Evolutionary conservation across 2,797 vertebrate genomes (phyloP), one percentile per base, ranked within the genome.

Genomic region (Protonibea diacanthus): DNA sequence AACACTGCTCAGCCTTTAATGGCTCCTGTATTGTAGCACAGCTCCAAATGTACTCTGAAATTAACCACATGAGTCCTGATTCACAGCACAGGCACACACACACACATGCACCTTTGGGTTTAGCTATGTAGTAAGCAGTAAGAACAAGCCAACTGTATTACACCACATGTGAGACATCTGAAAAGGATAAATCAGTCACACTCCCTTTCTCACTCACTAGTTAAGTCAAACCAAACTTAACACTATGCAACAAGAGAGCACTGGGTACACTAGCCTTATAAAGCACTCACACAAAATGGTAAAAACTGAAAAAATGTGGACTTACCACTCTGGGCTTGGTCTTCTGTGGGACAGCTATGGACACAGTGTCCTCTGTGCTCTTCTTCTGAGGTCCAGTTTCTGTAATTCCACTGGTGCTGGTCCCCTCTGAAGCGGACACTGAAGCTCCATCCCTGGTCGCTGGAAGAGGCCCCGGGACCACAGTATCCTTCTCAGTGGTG

Each of bases 261-360:
- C 1, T 48, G n/a, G 33, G 20, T n/a, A 72, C 7, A 51, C 17
- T 55, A 44, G 21, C 29, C 48, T 23, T 42, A 27, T n/a, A 65
- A 55, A 80, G 38, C 55, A 56, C 53, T 21, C 12, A 63, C 10
- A 47, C 71, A 68, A 53, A 65, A 40, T 40, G 6, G 7, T 51
- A 59, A 60, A 40, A 1, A 64, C 6, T 59, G 1, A 56, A 67
- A 58, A 40, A 68, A 67, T 38, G 6, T 78, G 18, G 11, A 98
- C 98, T 98, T 91, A 99, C 98, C 98, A 99, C 98, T 92, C 95
- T 95, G 0, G 98, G 97, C 87, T 98, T 99, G 91, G 92, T 94
- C 86, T 89, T 94, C 93, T 93, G 93, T 52, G 91, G 88, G 12
- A 77, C 14, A 62, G 90, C 65, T 5, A 63, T 73, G 27, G 88